A percentile compares a stretch with the other conserved stretches of the same genome.
These are phyloP conservation scores for Lipotes vexillifer DNA, from an alignment of 2,113 vertebrate genomes.

Conservation along the genomic window DNA sequence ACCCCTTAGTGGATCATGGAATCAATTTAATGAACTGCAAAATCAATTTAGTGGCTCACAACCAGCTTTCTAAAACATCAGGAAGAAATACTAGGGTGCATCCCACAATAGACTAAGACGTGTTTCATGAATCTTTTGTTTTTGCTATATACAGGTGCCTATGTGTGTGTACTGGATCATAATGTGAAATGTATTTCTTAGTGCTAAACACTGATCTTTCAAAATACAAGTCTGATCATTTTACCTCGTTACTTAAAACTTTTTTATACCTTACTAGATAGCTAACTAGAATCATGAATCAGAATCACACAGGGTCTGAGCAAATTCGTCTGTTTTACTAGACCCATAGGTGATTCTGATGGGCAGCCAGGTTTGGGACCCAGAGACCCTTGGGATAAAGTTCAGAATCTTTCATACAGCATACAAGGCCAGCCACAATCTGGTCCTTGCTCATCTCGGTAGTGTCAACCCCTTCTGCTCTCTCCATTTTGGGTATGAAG, in stretches of 20 bases:
- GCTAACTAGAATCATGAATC: not conserved
- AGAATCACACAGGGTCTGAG: not conserved
- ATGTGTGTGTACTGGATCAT: not conserved
- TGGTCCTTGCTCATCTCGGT: not conserved
- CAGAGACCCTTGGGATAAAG: not conserved
- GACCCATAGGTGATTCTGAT: not conserved
- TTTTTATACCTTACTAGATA: not conserved
- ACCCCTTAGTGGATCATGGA: not conserved
- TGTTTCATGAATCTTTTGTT: not conserved
- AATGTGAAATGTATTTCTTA: not conserved
- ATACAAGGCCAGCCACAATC: not conserved
- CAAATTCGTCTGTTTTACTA: not conserved
- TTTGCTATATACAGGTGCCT: not conserved
- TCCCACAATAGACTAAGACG: not conserved
- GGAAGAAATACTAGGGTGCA: not conserved
- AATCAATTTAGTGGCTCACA: slow-evolving; percentile 20
- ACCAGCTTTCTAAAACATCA: not conserved
- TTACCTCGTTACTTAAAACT: not conserved
- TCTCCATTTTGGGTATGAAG: not conserved
- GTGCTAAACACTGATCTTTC: not conserved
- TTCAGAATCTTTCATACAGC: not conserved
- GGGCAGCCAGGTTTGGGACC: not conserved
- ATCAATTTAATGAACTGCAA: slow-evolving; percentile 11
- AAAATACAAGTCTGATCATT: slow-evolving; percentile 18
- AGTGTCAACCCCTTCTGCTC: not conserved